Base-by-base conservation (phyloP, 1,140 invertebrate species). In the Calliphora vicina region DNA sequence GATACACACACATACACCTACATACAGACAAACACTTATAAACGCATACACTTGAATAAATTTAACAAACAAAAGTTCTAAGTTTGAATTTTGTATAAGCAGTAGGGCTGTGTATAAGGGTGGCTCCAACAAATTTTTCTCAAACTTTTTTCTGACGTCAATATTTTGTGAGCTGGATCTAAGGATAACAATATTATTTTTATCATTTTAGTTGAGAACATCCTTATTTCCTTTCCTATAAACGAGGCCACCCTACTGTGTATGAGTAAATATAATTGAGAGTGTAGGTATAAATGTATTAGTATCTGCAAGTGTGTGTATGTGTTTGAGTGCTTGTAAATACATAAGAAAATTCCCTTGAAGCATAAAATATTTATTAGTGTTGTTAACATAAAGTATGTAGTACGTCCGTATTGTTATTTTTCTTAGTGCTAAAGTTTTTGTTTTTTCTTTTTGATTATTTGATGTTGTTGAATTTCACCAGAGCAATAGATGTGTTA, bases 321-420 rank as follows among this genome's bases (percentile, higher is more conserved):
- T 6, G 61, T 67, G 61, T 67, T 6, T 23, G 20, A 23, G 10
- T 67, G n/a, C 23, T 9, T 67, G 61, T 67, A 23, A 35, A 2
- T 35, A 8, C 29, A 8, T 35, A 35, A 8, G 29, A 35, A 67
- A 23, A 67, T 67, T 67, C 61, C 20, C 61, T 67, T 67, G 61
- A 67, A 67, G 61, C 61, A 67, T 67, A 67, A 67, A 67, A 67
- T 67, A 67, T 67, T 67, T 67, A 67, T 67, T 67, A 67, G 61
- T 67, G 61, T 67, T 67, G 61, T 67, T 67, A 67, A 67, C 61
- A 67, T 67, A 67, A 67, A 8, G 61, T 67, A 67, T 67, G n/a
- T 5, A 8, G 61, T 67, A 67, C 23, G n/a, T 5, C 20, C 23
- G 61, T 23, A 67, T 67, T n/a, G 5, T 3, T 57, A 15, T 57